A percentile compares a stretch with the other conserved stretches of the same genome.
Conservation (phyloP, 2,113 vertebrate genomes). For the Rhea americana region DNA sequence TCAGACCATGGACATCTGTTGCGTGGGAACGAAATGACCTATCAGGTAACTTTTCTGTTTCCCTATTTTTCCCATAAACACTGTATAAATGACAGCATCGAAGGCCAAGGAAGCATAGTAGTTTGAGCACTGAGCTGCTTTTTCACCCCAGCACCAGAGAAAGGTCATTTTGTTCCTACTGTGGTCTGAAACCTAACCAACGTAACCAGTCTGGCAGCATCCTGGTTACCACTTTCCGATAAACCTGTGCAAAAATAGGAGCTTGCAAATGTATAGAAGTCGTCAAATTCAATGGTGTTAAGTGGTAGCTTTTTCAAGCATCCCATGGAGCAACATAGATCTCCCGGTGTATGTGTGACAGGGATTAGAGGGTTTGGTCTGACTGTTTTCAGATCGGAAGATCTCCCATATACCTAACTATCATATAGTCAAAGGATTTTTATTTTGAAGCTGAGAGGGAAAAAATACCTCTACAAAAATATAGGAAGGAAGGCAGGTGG, state of each 20-base stretch:
- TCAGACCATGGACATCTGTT: background rate
- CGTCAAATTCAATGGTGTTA: background rate
- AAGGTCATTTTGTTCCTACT: background rate
- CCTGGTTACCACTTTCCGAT: background rate
- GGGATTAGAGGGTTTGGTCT: background rate
- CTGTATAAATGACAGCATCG: background rate
- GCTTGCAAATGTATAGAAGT: background rate
- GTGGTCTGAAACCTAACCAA: background rate
- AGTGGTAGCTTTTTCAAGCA: background rate
- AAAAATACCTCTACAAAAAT: background rate
- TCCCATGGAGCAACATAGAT: background rate
- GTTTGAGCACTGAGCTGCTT: background rate
- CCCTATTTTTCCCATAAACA: background rate
- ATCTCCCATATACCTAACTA: background rate
- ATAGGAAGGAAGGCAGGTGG: background rate
- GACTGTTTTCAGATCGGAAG: background rate
- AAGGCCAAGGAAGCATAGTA: background rate
- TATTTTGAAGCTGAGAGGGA: background rate
- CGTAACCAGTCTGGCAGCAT: background rate
- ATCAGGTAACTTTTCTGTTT: background rate
- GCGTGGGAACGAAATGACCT: background rate
- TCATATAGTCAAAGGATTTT: background rate
- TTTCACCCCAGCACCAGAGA: background rate
- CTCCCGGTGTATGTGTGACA: background rate
- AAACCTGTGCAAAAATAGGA: background rate